Evolutionary conservation across 2,113 vertebrate species (phyloP).

Genomic region (Etia nguti): DNA sequence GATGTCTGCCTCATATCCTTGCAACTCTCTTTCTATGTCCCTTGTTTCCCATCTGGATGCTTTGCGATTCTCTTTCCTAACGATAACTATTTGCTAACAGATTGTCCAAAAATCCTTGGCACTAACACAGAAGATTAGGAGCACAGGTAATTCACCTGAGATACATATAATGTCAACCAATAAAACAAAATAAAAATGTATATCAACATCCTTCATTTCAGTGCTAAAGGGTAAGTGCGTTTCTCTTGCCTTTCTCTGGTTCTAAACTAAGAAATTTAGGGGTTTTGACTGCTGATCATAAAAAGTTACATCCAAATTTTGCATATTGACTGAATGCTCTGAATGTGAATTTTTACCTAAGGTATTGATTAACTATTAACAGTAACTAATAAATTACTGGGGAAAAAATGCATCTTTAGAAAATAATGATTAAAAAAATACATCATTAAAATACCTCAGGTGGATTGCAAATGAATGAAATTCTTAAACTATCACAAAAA

Average conservation of each 20-base stretch:
- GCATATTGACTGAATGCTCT: neutral
- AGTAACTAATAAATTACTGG: neutral
- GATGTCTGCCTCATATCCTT: conserved; percentile 28
- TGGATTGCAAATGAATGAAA: neutral
- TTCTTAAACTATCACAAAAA: neutral
- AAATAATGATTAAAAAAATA: neutral
- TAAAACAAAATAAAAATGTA: neutral
- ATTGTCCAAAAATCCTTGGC: neutral
- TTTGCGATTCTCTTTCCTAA: neutral
- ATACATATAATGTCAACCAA: neutral
- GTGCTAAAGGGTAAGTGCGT: neutral
- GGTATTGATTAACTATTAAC: neutral
- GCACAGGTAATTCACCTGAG: neutral
- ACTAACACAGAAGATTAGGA: neutral
- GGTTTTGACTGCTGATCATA: neutral
- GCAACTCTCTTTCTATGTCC: neutral
- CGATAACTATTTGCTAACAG: neutral
- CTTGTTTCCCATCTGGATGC: conserved; percentile 3
- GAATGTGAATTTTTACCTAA: neutral
- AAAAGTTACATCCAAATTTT: accelerated
- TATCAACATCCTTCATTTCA: neutral
- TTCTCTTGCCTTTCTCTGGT: neutral
- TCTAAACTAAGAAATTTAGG: neutral
- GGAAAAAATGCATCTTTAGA: neutral
- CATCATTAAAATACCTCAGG: neutral